Evolutionary conservation across 1,140 invertebrate genomes (phyloP), one percentile per base, ranked within the genome.

Genomic region (Drosophila simulans): DNA sequence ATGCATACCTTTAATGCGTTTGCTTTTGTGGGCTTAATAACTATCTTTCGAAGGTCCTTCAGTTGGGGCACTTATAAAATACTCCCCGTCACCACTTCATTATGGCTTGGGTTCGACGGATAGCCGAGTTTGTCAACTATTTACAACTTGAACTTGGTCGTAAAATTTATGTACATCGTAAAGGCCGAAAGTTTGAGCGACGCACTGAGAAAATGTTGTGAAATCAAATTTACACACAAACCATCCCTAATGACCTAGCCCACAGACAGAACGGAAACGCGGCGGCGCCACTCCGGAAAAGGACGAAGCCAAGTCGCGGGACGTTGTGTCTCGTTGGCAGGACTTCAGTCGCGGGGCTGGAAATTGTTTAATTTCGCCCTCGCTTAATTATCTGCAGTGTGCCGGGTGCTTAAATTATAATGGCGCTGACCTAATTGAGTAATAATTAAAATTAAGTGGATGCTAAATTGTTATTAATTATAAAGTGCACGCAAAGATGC

Each of bases 391-490:
- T 80, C 71, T 54, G 56, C 34, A 40, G 39, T 48, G 62, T 40
- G 69, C 65, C 53, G 53, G 63, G 71, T 57, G 73, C 59, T 88
- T 77, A 73, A 77, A 80, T 77, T 60, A 64, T 77, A 80, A 88
- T 75, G 72, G 63, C 57, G 58, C 37, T 86, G 88, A 90, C 88
- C 82, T 90, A 90, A 90, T 90, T 90, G 86, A 66, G 76, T 83
- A 77, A 90, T 90, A 86, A 90, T 86, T 86, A 78, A 77, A 80
- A 90, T 77, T 77, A 83, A 86, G 73, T 91, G 65, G 65, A 83
- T 73, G 80, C 84, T 89, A 89, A 89, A 89, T 89, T 80, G 77
- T 80, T 84, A 89, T 89, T 84, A 80, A 89, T 89, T 89, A 84
- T 89, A 49, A 78, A 79, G 46, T 70, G 71, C 62, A 76, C 31